Evolutionary conservation across 2,797 vertebrate species (phyloP), one percentile per base, ranked within the genome.

Genomic region (Xyrichtys novacula): DNA sequence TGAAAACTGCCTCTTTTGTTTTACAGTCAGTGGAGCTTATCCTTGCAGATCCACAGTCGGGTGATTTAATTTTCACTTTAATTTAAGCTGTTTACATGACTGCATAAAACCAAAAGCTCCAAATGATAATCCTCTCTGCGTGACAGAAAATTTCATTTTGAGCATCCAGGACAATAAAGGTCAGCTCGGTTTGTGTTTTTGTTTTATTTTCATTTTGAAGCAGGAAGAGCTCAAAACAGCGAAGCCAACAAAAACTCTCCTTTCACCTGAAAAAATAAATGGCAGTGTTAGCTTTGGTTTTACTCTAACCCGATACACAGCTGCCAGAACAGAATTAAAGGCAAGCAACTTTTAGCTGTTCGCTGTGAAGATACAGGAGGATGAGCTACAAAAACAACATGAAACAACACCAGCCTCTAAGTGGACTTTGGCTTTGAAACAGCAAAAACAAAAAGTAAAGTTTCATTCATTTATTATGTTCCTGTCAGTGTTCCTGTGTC

Each of bases 51-150:
- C 28, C 53, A 31, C 55, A 32, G 9, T 46, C 58, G 39, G 42
- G 42, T 55, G 60, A 68, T 76, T 71, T 44, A 22, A 72, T 52
- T 76, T 67, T 14, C 29, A 46, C 12, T 73, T 65, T 31, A 31
- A 43, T 25, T 52, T 66, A 81, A 73, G 29, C 54, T 3, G 12
- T 73, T 73, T 64, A 72, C 6, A 54, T 63, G 47, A 29, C 43
- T 32, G 50, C 43, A 63, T 43, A 52, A 25, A 73, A 76, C 47
- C 43, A 76, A 60, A 46, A 55, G 36, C 20, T 48, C 19, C 14
- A 20, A 2, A 28, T 16, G 56, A 44, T 81, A 85, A 76, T 79
- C 72, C 44, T 44, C 15, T 32, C 16, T 42, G 32, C 20, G 1
- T 55, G 65, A 55, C 28, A 49, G 23, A 54, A 68, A 50, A 59